A percentile compares a stretch with the other conserved stretches of the same genome.
Evolutionary conservation across 2,113 vertebrate species (phyloP).

Genomic region (Leptobrachium ailaonicum): DNA sequence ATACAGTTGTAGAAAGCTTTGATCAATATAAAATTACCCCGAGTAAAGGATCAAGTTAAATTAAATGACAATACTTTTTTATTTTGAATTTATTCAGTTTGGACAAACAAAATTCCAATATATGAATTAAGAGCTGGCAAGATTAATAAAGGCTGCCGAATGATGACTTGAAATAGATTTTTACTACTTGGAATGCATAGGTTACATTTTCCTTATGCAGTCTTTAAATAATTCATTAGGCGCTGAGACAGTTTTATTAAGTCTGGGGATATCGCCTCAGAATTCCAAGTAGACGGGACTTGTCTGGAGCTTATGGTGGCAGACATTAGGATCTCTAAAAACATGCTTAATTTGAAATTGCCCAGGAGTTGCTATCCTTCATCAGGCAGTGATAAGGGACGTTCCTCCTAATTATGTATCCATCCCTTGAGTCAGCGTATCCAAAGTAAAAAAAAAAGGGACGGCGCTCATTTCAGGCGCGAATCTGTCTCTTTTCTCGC

Average conservation of each 20-base stretch:
- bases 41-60: conserved; percentile 50
- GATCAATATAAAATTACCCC: conserved; percentile 56
- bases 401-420: too few species aligned
- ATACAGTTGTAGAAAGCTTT: conserved; percentile 41
- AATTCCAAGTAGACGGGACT: conserved; percentile 64
- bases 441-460: too few species aligned
- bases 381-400: too few species aligned
- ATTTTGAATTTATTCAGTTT: conserved; percentile 57
- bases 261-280: conserved; percentile 56
- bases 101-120: conserved; percentile 64
- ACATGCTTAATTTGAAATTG: conserved; percentile 41
- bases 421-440: too few species aligned
- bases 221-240: conserved; percentile 74
- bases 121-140: conserved; percentile 58
- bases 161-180: conserved; percentile 66
- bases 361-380: too few species aligned
- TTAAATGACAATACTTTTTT: conserved; percentile 56
- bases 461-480: too few species aligned
- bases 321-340: conserved; percentile 59
- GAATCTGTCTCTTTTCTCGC: too few species aligned
- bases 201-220: conserved; percentile 68
- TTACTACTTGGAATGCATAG: conserved; percentile 68
- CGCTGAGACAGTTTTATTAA: conserved; percentile 68
- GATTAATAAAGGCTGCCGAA: conserved; percentile 64
- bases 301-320: conserved; percentile 55